phyloP scores from a whole-genome alignment of 64 coral and sea anemone genomes.

The Astreopora myriophthalma region DNA sequence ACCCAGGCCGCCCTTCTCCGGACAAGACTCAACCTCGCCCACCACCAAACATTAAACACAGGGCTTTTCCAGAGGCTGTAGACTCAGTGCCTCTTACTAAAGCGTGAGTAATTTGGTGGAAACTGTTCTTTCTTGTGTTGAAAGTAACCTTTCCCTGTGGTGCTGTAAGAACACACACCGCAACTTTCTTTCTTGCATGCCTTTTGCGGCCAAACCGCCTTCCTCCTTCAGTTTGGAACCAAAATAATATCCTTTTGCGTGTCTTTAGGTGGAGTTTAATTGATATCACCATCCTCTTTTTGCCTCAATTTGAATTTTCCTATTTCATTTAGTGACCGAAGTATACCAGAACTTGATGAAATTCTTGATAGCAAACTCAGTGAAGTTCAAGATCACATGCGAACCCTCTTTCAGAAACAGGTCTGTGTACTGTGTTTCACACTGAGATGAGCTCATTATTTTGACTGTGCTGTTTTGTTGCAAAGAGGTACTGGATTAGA shows the following conservation, averaged over 20 bases:
- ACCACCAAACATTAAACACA: conserved; percentile 19
- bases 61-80: conserved; percentile 65
- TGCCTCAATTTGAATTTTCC: not conserved
- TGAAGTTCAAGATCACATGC: conserved; percentile 89
- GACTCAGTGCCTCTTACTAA: conserved; percentile 61
- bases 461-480: too few relatives aligned
- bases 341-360: conserved; percentile 84
- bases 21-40: conserved; percentile 18
- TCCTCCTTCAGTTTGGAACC: too few relatives aligned
- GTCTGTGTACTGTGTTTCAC: not conserved
- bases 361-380: conserved; percentile 81
- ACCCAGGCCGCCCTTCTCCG: conserved; percentile 64
- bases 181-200: too few relatives aligned
- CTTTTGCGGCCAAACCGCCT: not conserved
- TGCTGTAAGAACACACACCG: too few relatives aligned
- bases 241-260: too few relatives aligned
- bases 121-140: not conserved
- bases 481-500: too few relatives aligned
- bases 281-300: not conserved
- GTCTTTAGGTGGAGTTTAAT: not conserved
- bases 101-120: conserved; percentile 40
- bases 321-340: conserved; percentile 58
- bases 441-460: not conserved
- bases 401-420: conserved; percentile 90
- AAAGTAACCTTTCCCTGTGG: too few relatives aligned